Evolutionary conservation across 2,113 vertebrate genomes (phyloP), one percentile per base, ranked within the genome.

Genomic region (Larimichthys crocea): DNA sequence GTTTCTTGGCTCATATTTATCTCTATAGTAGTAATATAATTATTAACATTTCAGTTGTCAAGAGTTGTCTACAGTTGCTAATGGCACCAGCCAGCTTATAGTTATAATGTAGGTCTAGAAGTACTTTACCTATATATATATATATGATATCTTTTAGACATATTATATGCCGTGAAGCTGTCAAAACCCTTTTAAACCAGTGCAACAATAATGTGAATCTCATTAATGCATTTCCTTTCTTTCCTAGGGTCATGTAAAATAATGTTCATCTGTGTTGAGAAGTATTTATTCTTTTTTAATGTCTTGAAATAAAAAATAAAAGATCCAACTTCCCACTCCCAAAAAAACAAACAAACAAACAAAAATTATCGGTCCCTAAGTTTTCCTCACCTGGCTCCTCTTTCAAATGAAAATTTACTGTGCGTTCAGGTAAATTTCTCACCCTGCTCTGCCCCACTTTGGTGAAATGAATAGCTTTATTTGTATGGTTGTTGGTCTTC

Each of bases 401-500:
- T 22, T 44, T 48, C 31, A 15, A 3, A 44, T 12, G 59, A 16
- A n/a, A 49, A 49, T 11, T 46, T 48, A 42, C 15, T 24, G 20
- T 15, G 12, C 35, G 50, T 50, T 26, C 48, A 44, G 61, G 24
- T 63, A 22, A 63, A 53, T 5, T 3, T 24, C 55, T 53, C 56
- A 42, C 20, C 35, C 49, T 56, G 40, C 40, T 48, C 50, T 56
- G 48, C n/a, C 29, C 46, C 55, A 10, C 48, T 48, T 73, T 61
- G 67, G 22, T 14, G 4, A 61, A 57, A 83, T 1, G 60, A 55
- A 49, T 17, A 60, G 60, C 7, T 72, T 71, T 22, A 60, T 72
- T 35, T 80, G 31, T 60, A 9, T 20, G 53, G 10, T 8, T 63
- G 35, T 61, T 63, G 26, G 49, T 70, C 40, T 57, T 55, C 24